A percentile compares a stretch with the other conserved stretches of the same genome.
phyloP scores from a whole-genome alignment of 2,797 vertebrate species.

The Pachyuromys duprasi region DNA sequence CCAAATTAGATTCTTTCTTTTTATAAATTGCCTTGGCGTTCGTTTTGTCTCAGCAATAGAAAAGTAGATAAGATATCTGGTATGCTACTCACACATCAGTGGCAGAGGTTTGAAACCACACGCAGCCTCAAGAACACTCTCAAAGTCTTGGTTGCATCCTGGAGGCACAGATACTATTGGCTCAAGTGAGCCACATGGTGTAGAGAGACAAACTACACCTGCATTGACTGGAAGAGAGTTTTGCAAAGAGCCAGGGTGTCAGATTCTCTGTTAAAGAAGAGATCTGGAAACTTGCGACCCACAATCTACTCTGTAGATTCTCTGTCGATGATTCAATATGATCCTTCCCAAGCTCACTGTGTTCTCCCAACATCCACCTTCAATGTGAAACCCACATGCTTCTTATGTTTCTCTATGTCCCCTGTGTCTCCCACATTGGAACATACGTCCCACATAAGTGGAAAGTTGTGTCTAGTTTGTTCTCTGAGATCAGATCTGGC shows the following conservation, averaged over 20 bases:
- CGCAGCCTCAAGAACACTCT: accelerated
- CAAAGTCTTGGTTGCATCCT: background rate
- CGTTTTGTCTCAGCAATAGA: background rate
- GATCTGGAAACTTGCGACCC: background rate
- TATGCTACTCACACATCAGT: accelerated
- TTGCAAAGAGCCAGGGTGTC: background rate
- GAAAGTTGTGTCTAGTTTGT: background rate
- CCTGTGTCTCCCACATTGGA: background rate
- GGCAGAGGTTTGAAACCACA: background rate
- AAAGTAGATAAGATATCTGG: background rate
- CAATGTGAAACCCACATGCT: background rate
- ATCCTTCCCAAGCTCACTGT: background rate
- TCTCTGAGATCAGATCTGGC: background rate
- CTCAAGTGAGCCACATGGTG: background rate
- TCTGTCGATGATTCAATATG: too few relatives aligned
- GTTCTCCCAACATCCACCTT: background rate
- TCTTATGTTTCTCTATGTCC: background rate
- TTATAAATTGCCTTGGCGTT: background rate
- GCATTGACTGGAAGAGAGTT: accelerated
- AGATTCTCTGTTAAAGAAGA: background rate
- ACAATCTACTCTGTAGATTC: accelerated
- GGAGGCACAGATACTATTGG: background rate
- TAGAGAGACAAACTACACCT: accelerated
- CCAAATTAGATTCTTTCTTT: background rate
- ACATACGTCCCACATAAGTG: accelerated